phyloP scores from a whole-genome alignment of 1,140 invertebrate genomes.

The Psilanteris sp. region DNA sequence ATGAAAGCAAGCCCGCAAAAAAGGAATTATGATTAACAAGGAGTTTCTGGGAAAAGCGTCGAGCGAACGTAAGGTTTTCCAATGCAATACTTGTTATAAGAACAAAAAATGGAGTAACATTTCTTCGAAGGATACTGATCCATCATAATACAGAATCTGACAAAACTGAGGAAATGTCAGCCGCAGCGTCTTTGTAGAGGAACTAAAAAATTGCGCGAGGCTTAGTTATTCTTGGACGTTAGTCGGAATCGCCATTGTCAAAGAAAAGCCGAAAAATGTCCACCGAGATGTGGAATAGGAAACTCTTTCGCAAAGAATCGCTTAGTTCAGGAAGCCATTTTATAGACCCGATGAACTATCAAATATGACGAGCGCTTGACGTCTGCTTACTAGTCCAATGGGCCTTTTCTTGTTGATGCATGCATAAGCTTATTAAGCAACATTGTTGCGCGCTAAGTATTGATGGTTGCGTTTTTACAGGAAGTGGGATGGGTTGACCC shows the following conservation, averaged over 20 bases:
- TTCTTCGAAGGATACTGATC: constrained; percentile 62
- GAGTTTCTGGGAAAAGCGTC: constrained; percentile 24
- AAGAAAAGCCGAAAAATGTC: constrained; percentile 59
- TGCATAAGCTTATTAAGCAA: constrained; percentile 79
- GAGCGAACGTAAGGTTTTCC: constrained; percentile 13
- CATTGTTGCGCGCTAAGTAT: constrained; percentile 70
- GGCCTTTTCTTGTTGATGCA: constrained; percentile 72
- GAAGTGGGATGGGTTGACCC: constrained; percentile 62
- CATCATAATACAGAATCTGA: constrained; percentile 53
- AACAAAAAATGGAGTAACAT: constrained; percentile 56
- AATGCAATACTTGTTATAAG: constrained; percentile 48
- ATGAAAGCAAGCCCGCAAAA: constrained; percentile 6
- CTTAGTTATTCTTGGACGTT: constrained; percentile 32
- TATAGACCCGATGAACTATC: constrained; percentile 65
- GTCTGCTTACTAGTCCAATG: constrained; percentile 66
- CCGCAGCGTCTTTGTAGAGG: constrained; percentile 47
- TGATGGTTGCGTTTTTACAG: constrained; percentile 55
- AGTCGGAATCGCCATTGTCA: constrained; percentile 43
- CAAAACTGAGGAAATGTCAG: constrained; percentile 56
- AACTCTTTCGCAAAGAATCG: constrained; percentile 78
- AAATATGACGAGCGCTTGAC: constrained; percentile 77
- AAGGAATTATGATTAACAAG: not conserved
- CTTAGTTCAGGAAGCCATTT: constrained; percentile 36
- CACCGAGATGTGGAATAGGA: constrained; percentile 62
- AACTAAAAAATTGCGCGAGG: constrained; percentile 55